Evolutionary conservation across 2,888 invertebrate species (phyloP).

Genomic region (Sialis fuliginosa): DNA sequence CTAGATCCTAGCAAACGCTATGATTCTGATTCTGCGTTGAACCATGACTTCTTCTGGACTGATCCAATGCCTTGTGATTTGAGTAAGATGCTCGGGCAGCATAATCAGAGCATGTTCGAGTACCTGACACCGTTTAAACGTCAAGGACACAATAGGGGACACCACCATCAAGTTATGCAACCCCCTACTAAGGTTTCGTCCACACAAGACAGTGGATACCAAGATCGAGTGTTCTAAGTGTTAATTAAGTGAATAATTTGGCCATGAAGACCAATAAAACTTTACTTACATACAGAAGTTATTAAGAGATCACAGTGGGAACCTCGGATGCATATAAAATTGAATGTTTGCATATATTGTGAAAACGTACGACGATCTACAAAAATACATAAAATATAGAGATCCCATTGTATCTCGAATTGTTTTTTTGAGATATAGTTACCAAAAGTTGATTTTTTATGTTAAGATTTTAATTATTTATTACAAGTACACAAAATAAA

Average conservation of each 20-base stretch:
- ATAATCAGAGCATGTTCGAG: slow-evolving; percentile 89
- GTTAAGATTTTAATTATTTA: no score
- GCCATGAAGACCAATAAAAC: no score
- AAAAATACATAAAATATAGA: no score
- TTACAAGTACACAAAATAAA: no score
- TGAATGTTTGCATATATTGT: no score
- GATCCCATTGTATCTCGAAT: no score
- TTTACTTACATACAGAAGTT: no score
- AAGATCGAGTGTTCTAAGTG: slow-evolving; percentile 66
- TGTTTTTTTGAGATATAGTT: no score
- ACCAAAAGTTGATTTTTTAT: no score
- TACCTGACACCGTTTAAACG: slow-evolving; percentile 65
- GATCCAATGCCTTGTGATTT: slow-evolving; percentile 91
- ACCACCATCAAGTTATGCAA: slow-evolving; percentile 43
- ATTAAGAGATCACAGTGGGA: no score
- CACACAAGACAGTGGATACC: slow-evolving; percentile 62
- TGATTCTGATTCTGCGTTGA: slow-evolving; percentile 83
- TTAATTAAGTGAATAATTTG: not conserved
- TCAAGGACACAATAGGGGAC: slow-evolving; percentile 46
- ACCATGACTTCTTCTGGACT: slow-evolving; percentile 98
- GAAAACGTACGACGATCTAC: no score
- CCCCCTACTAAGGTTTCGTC: slow-evolving; percentile 30
- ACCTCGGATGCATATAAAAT: no score
- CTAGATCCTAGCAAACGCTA: slow-evolving; percentile 79
- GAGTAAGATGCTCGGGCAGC: slow-evolving; percentile 80